Evolutionary conservation across 2,113 vertebrate genomes (phyloP).

Genomic region (Pteruthius melanotis): DNA sequence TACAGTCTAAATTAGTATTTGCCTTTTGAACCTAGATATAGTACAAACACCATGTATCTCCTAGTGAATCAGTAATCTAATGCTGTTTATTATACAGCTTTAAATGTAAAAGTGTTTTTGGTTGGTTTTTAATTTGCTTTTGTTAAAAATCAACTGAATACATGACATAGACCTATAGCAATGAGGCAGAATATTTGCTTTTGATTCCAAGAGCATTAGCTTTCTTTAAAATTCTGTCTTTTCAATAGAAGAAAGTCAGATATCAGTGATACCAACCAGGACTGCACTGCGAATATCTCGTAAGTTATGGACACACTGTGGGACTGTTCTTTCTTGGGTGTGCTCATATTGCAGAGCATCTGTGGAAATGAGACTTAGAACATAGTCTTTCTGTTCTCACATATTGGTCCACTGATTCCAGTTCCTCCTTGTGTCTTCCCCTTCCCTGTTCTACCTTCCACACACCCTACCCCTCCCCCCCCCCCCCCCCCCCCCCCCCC

Average conservation of each 20-base stretch:
- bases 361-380: neutral
- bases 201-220: neutral
- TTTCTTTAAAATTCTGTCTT: neutral
- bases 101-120: neutral
- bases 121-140: neutral
- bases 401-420: neutral
- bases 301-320: neutral
- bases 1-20: neutral
- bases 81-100: neutral
- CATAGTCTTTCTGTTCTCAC: neutral
- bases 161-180: neutral
- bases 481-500: accelerated
- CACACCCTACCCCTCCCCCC: too few relatives aligned
- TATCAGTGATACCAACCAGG: neutral
- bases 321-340: neutral
- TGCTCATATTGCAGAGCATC: neutral
- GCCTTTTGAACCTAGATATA: neutral
- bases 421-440: neutral
- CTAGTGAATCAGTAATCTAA: neutral
- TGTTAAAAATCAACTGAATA: neutral
- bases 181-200: neutral
- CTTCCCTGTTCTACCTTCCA: neutral
- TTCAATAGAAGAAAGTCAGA: neutral
- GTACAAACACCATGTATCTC: neutral
- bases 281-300: neutral